Conservation (phyloP, 1,140 invertebrate species). For the Papilio glaucus region DNA sequence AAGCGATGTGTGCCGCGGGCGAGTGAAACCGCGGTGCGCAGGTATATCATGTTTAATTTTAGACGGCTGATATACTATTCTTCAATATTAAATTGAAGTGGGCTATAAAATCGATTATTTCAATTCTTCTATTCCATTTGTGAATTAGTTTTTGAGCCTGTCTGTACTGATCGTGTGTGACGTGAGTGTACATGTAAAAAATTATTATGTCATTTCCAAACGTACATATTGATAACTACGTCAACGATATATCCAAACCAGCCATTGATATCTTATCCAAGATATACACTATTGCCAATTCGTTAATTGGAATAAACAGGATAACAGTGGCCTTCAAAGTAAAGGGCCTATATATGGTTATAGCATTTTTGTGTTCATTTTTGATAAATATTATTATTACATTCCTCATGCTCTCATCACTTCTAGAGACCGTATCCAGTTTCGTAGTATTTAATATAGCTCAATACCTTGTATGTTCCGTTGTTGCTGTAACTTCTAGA, state of each 20-base stretch:
- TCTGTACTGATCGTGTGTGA: neutral
- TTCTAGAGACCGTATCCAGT: neutral
- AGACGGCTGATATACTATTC: neutral
- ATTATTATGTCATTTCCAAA: neutral
- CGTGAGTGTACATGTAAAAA: neutral
- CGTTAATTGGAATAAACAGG: slow-evolving; percentile 1
- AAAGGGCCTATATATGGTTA: neutral
- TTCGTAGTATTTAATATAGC: neutral
- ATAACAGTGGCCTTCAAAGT: slow-evolving; percentile 4
- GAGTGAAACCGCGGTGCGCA: too few relatives aligned
- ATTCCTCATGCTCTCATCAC: slow-evolving; percentile 8
- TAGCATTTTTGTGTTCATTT: neutral
- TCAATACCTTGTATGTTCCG: slow-evolving; percentile 30
- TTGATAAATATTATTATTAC: neutral
- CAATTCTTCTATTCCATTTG: neutral
- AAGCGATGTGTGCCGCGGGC: too few relatives aligned
- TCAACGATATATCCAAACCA: neutral
- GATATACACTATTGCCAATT: neutral
- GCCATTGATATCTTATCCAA: slow-evolving; percentile 7
- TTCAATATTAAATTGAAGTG: neutral
- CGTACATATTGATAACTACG: neutral
- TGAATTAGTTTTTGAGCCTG: neutral
- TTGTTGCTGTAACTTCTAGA: slow-evolving; percentile 25
- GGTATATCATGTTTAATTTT: too few relatives aligned
- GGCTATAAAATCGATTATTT: neutral